Conservation (phyloP, 2,888 invertebrate genomes). For the Liodrosophila aerea region DNA sequence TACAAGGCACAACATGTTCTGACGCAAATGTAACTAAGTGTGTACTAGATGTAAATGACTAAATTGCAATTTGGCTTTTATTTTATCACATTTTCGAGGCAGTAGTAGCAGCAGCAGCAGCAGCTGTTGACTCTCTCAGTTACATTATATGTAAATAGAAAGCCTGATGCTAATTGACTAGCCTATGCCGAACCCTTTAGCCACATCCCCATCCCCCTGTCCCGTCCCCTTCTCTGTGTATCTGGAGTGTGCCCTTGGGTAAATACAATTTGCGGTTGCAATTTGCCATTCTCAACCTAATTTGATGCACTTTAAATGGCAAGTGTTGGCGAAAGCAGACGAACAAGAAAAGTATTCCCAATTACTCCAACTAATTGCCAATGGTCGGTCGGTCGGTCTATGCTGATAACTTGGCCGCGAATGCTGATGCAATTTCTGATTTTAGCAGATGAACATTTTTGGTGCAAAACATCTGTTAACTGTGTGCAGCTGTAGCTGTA, state of each 20-base stretch:
- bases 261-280: conserved; percentile 76
- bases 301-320: conserved; percentile 56
- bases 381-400: too few species aligned
- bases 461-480: conserved; percentile 62
- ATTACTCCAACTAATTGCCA: conserved; percentile 64
- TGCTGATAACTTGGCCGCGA: conserved; percentile 55
- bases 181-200: conserved; percentile 66
- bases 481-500: conserved; percentile 25
- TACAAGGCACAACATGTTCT: conserved; percentile 33
- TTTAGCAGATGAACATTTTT: conserved; percentile 3
- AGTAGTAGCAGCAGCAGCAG: neutral
- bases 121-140: conserved; percentile 46
- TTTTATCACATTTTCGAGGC: conserved; percentile 66
- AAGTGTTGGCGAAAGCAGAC: conserved; percentile 21
- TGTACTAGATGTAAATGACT: conserved; percentile 31
- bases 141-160: conserved; percentile 63
- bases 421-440: conserved; percentile 44
- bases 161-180: conserved; percentile 72
- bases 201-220: conserved; percentile 14
- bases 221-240: neutral
- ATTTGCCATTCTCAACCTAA: conserved; percentile 56
- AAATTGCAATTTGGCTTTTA: conserved; percentile 73
- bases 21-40: conserved; percentile 7
- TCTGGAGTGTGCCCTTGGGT: conserved; percentile 15
- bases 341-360: conserved; percentile 38